Percentiles rank a stretch among this genome's conserved stretches.
Conservation (phyloP, 37 sponge, comb jelly and placozoan species). For the Chondrilla cf. caribensis region DNA sequence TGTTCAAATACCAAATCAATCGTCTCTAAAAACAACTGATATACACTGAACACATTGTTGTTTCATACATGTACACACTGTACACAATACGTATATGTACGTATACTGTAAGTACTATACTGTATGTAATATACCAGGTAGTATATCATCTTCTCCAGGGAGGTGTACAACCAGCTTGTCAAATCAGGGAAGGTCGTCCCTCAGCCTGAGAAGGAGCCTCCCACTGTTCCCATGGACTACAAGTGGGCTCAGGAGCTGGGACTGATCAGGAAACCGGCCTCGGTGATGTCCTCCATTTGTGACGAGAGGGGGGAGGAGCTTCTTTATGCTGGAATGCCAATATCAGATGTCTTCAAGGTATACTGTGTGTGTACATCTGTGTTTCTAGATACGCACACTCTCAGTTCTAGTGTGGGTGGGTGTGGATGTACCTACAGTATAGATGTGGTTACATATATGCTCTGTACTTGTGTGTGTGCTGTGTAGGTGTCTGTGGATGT, state of each 20-base stretch:
- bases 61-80: not conserved
- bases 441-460: slow-evolving; percentile 27
- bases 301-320: slow-evolving; percentile 98
- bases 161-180: slow-evolving; percentile 88
- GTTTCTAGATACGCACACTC: not conserved
- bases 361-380: slow-evolving; percentile 13
- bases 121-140: not conserved
- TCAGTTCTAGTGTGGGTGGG: slow-evolving; percentile 46
- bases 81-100: too few species aligned
- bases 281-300: slow-evolving; percentile 92
- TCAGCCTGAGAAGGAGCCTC: slow-evolving; percentile 84
- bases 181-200: slow-evolving; percentile 66
- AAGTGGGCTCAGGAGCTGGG: slow-evolving; percentile 96
- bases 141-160: too few species aligned
- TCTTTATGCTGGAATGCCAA: slow-evolving; percentile 96
- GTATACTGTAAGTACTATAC: too few species aligned
- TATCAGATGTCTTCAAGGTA: slow-evolving; percentile 92
- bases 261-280: slow-evolving; percentile 87
- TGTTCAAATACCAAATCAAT: too few species aligned
- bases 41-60: too few species aligned
- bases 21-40: too few species aligned
- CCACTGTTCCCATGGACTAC: slow-evolving; percentile 97
- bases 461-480: not conserved
- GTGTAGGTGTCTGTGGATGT: slow-evolving; percentile 45
- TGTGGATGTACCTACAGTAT: too few species aligned